These are phyloP conservation scores for Craniophora ligustri DNA, from an alignment of 2,888 invertebrate species.

Conservation along the genomic window DNA sequence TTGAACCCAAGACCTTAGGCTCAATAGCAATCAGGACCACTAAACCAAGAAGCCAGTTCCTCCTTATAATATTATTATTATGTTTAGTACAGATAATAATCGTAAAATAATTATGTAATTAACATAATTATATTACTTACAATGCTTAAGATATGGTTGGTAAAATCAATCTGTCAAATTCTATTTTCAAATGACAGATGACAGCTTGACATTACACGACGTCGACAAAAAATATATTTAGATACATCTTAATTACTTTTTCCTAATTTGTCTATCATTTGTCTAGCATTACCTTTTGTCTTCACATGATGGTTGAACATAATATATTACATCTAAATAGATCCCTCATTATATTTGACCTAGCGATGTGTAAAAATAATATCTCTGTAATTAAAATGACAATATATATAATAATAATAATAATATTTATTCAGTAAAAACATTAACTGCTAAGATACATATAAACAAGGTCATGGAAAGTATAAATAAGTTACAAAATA, in stretches of 20 bases:
- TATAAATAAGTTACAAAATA: too few relatives aligned
- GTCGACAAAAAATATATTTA: not conserved
- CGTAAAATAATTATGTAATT: too few relatives aligned
- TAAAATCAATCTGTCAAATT: slow-evolving; percentile 18
- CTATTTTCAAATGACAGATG: slow-evolving; percentile 7
- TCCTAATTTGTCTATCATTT: slow-evolving; percentile 24
- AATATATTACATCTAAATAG: slow-evolving; percentile 5
- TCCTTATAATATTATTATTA: too few relatives aligned
- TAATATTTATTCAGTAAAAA: too few relatives aligned
- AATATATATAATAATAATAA: too few relatives aligned
- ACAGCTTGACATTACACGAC: slow-evolving; percentile 29
- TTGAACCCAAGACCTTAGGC: too few relatives aligned
- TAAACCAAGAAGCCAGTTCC: too few relatives aligned
- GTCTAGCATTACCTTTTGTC: slow-evolving; percentile 1
- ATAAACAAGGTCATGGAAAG: too few relatives aligned
- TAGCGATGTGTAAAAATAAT: slow-evolving; percentile 25
- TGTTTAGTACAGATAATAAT: too few relatives aligned
- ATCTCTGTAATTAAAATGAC: too few relatives aligned
- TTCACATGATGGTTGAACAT: slow-evolving; percentile 2
- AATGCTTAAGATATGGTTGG: slow-evolving; percentile 18
- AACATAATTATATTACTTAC: not conserved
- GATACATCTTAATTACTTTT: not conserved
- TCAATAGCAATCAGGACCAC: too few relatives aligned
- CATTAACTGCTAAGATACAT: too few relatives aligned
- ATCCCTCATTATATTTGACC: slow-evolving; percentile 13